Percentiles rank a stretch among this genome's conserved stretches.
These are phyloP conservation scores for Pseudopleuronectes americanus DNA, from an alignment of 2,797 vertebrate genomes.

Conservation along the genomic window DNA sequence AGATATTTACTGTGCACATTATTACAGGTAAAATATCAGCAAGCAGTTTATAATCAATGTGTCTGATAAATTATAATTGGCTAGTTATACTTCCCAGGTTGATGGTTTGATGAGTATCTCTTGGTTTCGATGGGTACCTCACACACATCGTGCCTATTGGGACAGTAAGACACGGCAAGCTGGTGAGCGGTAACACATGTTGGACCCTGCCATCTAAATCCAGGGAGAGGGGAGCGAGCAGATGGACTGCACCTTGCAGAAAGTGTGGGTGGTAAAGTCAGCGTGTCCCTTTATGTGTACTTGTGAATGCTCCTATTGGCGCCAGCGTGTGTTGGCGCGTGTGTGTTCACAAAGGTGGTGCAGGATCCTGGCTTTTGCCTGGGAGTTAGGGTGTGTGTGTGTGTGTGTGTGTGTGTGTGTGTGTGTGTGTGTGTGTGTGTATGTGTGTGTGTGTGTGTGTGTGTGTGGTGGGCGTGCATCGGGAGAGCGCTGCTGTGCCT, in stretches of 20 bases:
- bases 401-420: constrained; percentile 31
- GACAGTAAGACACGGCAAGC: constrained; percentile 34
- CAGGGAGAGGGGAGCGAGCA: constrained; percentile 61
- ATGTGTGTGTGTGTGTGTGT: constrained; percentile 61
- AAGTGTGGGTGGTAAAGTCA: constrained; percentile 72
- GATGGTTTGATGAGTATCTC: constrained; percentile 7
- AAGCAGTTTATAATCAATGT: not conserved
- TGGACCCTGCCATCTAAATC: constrained; percentile 52
- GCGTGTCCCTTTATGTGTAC: constrained; percentile 59
- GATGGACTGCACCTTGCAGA: constrained; percentile 72
- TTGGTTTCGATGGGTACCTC: constrained; percentile 9
- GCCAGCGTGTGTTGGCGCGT: constrained; percentile 62
- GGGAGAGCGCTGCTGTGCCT: constrained; percentile 60
- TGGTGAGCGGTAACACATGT: constrained; percentile 44
- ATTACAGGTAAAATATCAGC: not conserved
- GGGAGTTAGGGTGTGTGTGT: constrained; percentile 33
- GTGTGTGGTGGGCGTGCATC: constrained; percentile 66
- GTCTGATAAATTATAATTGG: not conserved
- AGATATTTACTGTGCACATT: not conserved
- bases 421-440: constrained; percentile 47
- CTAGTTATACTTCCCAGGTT: not conserved
- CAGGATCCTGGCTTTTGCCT: constrained; percentile 63
- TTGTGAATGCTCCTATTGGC: constrained; percentile 63
- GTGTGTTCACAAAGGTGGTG: constrained; percentile 44
- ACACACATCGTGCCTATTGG: constrained; percentile 38